Conservation (phyloP, 2,113 vertebrate genomes). For the Limanda limanda region DNA sequence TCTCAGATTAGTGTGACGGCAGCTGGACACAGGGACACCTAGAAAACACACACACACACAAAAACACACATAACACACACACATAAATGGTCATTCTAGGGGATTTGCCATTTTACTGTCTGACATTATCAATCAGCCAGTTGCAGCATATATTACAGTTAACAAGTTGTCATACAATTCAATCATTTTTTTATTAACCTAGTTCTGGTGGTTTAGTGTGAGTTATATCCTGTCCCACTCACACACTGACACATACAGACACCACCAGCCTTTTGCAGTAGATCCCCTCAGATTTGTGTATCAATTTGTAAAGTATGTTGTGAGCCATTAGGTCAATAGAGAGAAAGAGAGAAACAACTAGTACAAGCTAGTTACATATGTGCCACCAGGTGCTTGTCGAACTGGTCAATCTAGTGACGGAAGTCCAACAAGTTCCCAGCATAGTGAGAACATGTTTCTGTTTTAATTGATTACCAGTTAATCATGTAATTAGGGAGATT, state of each 20-base stretch:
- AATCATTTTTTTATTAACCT: too few relatives aligned
- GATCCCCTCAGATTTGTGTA: too few relatives aligned
- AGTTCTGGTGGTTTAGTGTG: too few relatives aligned
- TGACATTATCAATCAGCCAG: background rate
- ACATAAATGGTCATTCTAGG: background rate
- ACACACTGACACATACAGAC: too few relatives aligned
- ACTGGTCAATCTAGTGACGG: background rate
- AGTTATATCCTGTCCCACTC: too few relatives aligned
- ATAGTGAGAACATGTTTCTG: background rate
- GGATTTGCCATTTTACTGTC: background rate
- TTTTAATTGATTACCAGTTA: too few relatives aligned
- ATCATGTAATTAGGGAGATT: too few relatives aligned
- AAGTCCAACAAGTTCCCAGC: background rate
- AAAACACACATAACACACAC: background rate
- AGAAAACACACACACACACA: background rate
- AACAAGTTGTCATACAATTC: background rate
- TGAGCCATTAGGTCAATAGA: background rate
- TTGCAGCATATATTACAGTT: background rate
- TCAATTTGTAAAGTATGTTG: too few relatives aligned
- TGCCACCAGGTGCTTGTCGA: background rate
- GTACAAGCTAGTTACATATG: background rate
- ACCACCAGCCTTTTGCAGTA: too few relatives aligned
- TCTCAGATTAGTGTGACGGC: conserved; percentile 47
- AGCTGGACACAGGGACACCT: conserved; percentile 43
- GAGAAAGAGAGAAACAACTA: background rate